Evolutionary conservation across 2,113 vertebrate species (phyloP).

Genomic region (Marmota monax): DNA sequence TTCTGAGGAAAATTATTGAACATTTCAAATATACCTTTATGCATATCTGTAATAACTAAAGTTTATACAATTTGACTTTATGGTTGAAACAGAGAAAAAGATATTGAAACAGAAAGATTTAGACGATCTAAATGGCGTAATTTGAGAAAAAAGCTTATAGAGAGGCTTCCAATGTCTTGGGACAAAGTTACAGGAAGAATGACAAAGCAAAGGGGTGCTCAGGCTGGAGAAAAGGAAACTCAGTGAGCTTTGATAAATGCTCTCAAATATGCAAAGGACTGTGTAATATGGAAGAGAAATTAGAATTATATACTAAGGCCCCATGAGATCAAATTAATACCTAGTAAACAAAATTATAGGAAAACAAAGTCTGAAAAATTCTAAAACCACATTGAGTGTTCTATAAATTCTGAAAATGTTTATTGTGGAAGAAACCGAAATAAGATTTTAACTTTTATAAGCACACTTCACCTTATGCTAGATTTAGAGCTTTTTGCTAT

Average conservation of each 20-base stretch:
- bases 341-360: neutral
- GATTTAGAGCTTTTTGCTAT: slow-evolving; percentile 17
- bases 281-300: neutral
- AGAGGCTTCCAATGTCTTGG: neutral
- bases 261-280: neutral
- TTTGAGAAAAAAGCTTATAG: neutral
- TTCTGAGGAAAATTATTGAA: neutral
- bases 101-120: slow-evolving; percentile 27
- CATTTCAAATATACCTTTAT: neutral
- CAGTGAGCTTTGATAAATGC: neutral
- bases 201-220: neutral
- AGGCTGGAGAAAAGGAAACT: neutral
- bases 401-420: slow-evolving; percentile 27
- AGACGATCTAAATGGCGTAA: neutral
- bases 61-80: slow-evolving; percentile 58
- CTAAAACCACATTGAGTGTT: neutral
- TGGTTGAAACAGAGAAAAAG: slow-evolving; percentile 40
- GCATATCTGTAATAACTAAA: neutral
- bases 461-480: neutral
- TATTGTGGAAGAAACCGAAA: neutral
- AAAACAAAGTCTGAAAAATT: slow-evolving; percentile 25
- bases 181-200: neutral
- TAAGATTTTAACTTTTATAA: slow-evolving; percentile 25
- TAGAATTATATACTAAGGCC: neutral
- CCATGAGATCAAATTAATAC: neutral